Evolutionary conservation across 2,888 invertebrate genomes (phyloP), one percentile per base, ranked within the genome.

Genomic region (Stenodema calcarata): DNA sequence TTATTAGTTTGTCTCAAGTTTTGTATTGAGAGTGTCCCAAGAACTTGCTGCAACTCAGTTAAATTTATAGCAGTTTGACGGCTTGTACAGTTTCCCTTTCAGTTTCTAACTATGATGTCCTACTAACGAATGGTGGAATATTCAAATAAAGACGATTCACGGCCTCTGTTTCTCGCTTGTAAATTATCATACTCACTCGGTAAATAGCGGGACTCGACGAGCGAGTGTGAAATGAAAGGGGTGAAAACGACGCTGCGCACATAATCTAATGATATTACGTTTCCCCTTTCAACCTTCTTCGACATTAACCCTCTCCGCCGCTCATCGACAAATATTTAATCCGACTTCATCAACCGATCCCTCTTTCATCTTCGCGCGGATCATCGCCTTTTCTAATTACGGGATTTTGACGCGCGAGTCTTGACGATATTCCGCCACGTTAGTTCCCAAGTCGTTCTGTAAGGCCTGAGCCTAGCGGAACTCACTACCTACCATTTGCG

Each of bases 321-420:
- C 35, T 76, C 75, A 76, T 76, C 30, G 75, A 76, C 75, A 76
- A 76, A 76, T 76, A 76, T 76, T 76, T 76, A 76, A 76, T 76
- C 75, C 75, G 1, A 18, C 41, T 1, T 35, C 27, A 28, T 28
- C 35, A 35, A 41, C 73, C 3, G 18, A 11, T 9, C 7, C 18
- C 44, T 44, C 78, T 78, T 78, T 78, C 78, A 78, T 78, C 44
- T 78, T n/a, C 16, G 18, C 27, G 41, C 78, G 41, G 78, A 44
- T 78, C 78, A 78, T 44, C 78, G 78, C 78, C 78, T 78, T 78
- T 78, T 44, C 44, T 78, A 78, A 78, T 78, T 78, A 78, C 78
- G 18, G 44, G 78, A 42, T 78, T 78, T 44, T 23, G 14, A 76
- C 35, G 35, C 41, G 14, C 41, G 75, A 76, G 75, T 23, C 14